Evolutionary conservation across 2,113 vertebrate species (phyloP).

Genomic region (Ascaphus truei): DNA sequence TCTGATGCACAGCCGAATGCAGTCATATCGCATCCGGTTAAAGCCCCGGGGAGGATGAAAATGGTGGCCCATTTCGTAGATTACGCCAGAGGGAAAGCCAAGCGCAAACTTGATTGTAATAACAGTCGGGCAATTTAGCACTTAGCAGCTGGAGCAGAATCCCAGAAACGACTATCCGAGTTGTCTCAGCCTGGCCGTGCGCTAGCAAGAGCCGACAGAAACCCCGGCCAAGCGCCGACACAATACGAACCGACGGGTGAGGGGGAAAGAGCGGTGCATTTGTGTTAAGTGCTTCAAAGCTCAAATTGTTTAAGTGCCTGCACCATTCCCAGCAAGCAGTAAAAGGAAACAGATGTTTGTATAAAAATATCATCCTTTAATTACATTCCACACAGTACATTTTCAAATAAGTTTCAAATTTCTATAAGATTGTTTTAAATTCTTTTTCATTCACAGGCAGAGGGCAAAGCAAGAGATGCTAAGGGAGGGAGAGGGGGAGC

Average conservation of each 20-base stretch:
- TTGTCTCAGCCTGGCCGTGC: constrained; percentile 55
- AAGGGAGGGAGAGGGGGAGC: constrained; percentile 54
- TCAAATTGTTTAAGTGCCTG: constrained; percentile 37
- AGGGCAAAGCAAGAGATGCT: constrained; percentile 62
- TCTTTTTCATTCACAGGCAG: constrained; percentile 72
- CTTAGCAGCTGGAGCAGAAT: constrained; percentile 58
- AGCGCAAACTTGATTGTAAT: constrained; percentile 56
- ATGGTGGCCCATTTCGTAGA: constrained; percentile 41
- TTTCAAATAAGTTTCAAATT: constrained; percentile 81
- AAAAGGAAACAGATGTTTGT: constrained; percentile 69
- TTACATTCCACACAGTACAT: constrained; percentile 92
- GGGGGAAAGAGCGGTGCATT: constrained; percentile 10
- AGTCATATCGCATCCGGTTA: background rate
- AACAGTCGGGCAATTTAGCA: constrained; percentile 58
- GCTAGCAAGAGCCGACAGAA: constrained; percentile 52
- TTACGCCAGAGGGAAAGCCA: constrained; percentile 40
- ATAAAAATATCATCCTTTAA: constrained; percentile 98
- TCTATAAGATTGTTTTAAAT: constrained; percentile 77
- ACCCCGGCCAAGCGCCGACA: constrained; percentile 42
- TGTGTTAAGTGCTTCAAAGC: constrained; percentile 34
- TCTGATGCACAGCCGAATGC: background rate
- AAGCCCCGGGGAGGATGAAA: background rate
- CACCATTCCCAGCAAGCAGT: constrained; percentile 44
- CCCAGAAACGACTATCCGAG: constrained; percentile 58
- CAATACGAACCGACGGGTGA: constrained; percentile 30